Base-by-base conservation (phyloP, 2,888 invertebrate genomes). In the Drosophila macrospina region DNA sequence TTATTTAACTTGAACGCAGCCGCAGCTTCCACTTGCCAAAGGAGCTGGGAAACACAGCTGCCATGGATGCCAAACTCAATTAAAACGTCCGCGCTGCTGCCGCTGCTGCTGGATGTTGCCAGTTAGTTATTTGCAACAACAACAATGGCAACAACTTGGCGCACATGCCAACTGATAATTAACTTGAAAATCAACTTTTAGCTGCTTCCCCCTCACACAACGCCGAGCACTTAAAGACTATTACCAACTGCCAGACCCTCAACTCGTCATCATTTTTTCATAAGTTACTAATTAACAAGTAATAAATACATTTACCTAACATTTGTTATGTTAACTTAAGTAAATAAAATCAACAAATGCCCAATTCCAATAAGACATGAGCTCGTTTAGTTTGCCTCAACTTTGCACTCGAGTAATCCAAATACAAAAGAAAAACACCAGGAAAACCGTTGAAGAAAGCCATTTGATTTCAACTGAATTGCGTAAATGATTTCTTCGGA, bases 111-210 rank as follows among this genome's bases (percentile, higher is more conserved):
- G 37, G 36, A 15, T 67, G 66, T 50, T 66, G 48, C 51, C 26
- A 62, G 65, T 78, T 78, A 76, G 76, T 69, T 73, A 73, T 76
- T 64, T 69, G 77, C 79, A 81, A 64, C 74, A 69, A 41, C 65
- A 60, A 44, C 39, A 48, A 30, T 44, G 61, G 44, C 63, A 64
- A 63, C 76, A 68, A 64, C 59, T 78, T 72, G 74, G 57, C 74
- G 76, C 87, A 87, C 88, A 88, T 88, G 88, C 86, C 80, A 88
- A 75, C 80, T 70, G 88, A 80, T 86, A 86, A 88, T 86, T 85
- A 87, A 85, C 83, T 87, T 73, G 83, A 80, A 78, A 78, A 78
- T 78, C 78, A 74, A 85, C 82, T 87, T 81, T 80, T 51, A 69
- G 76, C 63, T 44, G 28, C 30, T 42, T 45, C 39, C 56, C 69